phyloP scores from a whole-genome alignment of 2,797 vertebrate genomes.

The Sorex maritimensis region DNA sequence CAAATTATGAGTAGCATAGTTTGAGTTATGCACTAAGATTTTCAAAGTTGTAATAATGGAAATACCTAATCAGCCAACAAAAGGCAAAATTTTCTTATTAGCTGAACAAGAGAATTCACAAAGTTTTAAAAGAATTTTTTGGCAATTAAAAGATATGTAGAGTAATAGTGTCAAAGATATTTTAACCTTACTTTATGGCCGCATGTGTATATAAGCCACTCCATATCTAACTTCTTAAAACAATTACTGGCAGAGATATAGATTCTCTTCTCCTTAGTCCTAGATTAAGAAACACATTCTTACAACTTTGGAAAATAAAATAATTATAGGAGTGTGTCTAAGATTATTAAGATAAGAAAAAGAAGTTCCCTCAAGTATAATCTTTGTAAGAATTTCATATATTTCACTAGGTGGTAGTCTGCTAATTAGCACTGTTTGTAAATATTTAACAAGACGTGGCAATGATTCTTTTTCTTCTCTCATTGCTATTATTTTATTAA shows the following conservation, averaged over 20 bases:
- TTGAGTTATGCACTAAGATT: not conserved
- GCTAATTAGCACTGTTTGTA: not conserved
- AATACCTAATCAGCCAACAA: not conserved
- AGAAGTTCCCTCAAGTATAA: constrained; percentile 3
- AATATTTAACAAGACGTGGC: constrained; percentile 57
- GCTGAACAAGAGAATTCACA: not conserved
- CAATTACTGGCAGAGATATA: not conserved
- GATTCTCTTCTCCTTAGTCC: not conserved
- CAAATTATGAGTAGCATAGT: not conserved
- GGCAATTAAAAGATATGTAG: constrained; percentile 11
- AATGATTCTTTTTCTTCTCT: not conserved
- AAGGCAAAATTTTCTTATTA: constrained; percentile 36
- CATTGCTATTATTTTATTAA: constrained; percentile 51
- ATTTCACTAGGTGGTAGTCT: constrained; percentile 6
- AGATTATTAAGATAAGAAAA: constrained; percentile 44
- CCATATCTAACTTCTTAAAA: constrained; percentile 26
- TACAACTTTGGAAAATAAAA: not conserved
- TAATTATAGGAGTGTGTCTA: not conserved
- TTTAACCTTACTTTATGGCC: constrained; percentile 12
- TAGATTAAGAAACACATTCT: not conserved
- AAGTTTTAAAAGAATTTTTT: not conserved
- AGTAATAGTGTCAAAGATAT: not conserved
- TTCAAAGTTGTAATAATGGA: not conserved
- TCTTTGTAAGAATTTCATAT: constrained; percentile 40
- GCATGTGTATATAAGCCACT: not conserved